phyloP scores from a whole-genome alignment of 1,140 invertebrate species.

The Belonocnema kinseyi region DNA sequence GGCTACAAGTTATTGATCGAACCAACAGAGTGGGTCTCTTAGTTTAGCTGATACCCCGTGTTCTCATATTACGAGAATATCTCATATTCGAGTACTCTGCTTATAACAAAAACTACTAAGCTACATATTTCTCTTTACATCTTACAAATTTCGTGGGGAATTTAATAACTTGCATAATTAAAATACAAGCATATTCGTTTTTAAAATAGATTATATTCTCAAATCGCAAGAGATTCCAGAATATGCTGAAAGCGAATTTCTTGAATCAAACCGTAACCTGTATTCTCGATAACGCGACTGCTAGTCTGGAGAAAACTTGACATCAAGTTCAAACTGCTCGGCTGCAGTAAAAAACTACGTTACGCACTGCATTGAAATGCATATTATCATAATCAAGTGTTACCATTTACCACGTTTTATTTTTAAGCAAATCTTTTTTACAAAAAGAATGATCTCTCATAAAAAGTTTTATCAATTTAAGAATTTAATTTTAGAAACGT shows the following conservation, averaged over 20 bases:
- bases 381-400: neutral
- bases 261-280: neutral
- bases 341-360: neutral
- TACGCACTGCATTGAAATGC: neutral
- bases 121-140: too few relatives aligned
- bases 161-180: neutral
- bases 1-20: too few relatives aligned
- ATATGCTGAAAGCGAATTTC: slow-evolving; percentile 18
- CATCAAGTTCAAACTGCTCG: slow-evolving; percentile 8
- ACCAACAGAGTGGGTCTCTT: too few relatives aligned
- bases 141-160: too few relatives aligned
- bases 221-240: slow-evolving; percentile 11
- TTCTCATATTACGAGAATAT: too few relatives aligned
- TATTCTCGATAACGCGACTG: slow-evolving; percentile 9
- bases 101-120: too few relatives aligned
- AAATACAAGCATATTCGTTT: slow-evolving; percentile 2
- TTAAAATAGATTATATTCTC: slow-evolving; percentile 1
- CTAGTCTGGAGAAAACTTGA: slow-evolving; percentile 1
- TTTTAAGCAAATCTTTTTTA: neutral
- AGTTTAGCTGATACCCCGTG: too few relatives aligned
- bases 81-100: too few relatives aligned
- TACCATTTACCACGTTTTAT: neutral
- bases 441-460: neutral
- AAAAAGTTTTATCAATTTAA: too few relatives aligned
- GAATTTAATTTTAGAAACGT: too few relatives aligned